A percentile compares a stretch with the other conserved stretches of the same genome.
These are phyloP conservation scores for Tokudaia muenninki DNA, from an alignment of 2,797 vertebrate species.

Conservation along the genomic window DNA sequence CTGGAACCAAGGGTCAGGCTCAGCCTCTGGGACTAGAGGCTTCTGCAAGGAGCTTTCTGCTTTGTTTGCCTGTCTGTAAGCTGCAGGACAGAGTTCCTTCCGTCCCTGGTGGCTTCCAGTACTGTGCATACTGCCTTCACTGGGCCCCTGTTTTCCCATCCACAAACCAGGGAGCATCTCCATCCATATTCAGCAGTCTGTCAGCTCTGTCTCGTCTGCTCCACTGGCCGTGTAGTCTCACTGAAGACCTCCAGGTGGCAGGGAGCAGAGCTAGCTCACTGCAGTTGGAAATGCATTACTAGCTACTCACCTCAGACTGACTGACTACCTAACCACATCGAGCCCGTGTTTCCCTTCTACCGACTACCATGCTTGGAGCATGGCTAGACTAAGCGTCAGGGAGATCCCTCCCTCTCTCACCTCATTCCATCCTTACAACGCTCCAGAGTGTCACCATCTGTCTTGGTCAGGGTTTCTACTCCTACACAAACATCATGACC, in stretches of 20 bases:
- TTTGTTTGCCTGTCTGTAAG: background rate
- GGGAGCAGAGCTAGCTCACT: background rate
- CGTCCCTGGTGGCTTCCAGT: background rate
- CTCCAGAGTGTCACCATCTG: background rate
- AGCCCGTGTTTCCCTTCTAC: background rate
- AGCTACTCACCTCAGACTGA: background rate
- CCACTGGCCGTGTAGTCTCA: background rate
- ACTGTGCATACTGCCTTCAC: background rate
- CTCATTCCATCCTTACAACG: background rate
- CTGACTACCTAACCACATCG: background rate
- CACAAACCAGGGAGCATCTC: background rate
- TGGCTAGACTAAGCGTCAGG: background rate
- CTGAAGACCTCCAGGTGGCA: background rate
- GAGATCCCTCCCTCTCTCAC: too few species aligned
- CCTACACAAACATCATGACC: background rate
- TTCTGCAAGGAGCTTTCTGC: background rate
- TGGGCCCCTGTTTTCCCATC: background rate
- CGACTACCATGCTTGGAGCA: background rate
- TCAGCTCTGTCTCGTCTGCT: background rate
- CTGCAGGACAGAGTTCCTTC: background rate
- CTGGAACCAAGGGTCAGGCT: background rate
- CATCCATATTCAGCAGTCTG: background rate
- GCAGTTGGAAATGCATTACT: background rate
- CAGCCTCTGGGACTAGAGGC: background rate
- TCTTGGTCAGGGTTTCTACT: background rate